These are phyloP conservation scores for Taphrorychus bicolor DNA, from an alignment of 2,888 invertebrate genomes.

Conservation along the genomic window DNA sequence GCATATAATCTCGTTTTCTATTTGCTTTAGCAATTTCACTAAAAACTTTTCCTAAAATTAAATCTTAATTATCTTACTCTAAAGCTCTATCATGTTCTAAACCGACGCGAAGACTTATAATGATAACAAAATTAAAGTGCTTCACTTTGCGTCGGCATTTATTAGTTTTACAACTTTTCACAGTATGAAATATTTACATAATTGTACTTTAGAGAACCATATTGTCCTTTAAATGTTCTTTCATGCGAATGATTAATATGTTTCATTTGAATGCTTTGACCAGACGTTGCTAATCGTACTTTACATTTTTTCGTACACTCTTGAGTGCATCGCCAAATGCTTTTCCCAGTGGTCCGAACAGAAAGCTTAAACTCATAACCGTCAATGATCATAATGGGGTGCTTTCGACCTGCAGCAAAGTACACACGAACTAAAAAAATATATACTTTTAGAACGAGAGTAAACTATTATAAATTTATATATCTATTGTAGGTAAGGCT, in stretches of 20 bases:
- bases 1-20: background rate
- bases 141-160: too few species aligned
- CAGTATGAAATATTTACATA: slow-evolving; percentile 33
- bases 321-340: slow-evolving; percentile 29
- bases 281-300: slow-evolving; percentile 23
- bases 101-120: background rate
- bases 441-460: too few species aligned
- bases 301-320: slow-evolving; percentile 25
- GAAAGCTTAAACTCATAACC: slow-evolving; percentile 27
- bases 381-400: slow-evolving; percentile 33
- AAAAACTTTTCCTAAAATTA: slow-evolving; percentile 4
- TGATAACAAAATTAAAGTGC: background rate
- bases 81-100: background rate
- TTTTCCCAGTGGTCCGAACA: slow-evolving; percentile 4
- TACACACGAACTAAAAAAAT: slow-evolving; percentile 39
- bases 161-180: background rate
- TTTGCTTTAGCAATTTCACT: background rate
- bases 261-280: slow-evolving; percentile 19
- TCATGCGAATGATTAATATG: slow-evolving; percentile 16
- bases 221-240: slow-evolving; percentile 18
- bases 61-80: background rate
- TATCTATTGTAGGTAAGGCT: too few species aligned
- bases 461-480: too few species aligned
- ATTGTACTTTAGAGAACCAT: slow-evolving; percentile 4
- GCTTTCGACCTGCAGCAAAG: slow-evolving; percentile 40